Evolutionary conservation across 2,888 invertebrate genomes (phyloP).

Genomic region (Calameuta pallipes): DNA sequence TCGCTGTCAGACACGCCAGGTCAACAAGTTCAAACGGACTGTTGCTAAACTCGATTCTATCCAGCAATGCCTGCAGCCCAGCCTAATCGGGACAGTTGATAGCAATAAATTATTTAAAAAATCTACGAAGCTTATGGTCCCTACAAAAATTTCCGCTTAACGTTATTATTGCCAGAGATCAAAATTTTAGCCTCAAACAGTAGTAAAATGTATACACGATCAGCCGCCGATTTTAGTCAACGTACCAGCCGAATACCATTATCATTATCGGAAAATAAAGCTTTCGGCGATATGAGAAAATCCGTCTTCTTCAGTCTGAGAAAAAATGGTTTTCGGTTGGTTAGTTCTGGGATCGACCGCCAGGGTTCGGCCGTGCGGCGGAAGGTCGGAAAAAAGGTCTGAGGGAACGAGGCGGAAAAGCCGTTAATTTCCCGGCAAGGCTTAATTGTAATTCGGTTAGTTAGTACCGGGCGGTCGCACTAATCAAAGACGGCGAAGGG

Average conservation of each 20-base stretch:
- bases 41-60: background rate
- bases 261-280: background rate
- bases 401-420: background rate
- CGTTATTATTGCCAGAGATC: background rate
- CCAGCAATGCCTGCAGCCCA: background rate
- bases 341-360: conserved; percentile 17
- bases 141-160: background rate
- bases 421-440: conserved; percentile 17
- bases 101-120: background rate
- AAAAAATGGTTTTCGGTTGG: conserved; percentile 14
- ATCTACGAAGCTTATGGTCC: background rate
- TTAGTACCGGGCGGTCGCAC: background rate
- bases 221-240: background rate
- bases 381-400: background rate
- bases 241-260: background rate
- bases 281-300: background rate
- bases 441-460: conserved; percentile 19
- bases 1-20: conserved; percentile 7
- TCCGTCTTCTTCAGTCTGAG: background rate
- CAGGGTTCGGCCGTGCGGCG: background rate
- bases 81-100: background rate
- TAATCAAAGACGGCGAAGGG: background rate
- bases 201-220: background rate
- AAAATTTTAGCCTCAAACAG: background rate
- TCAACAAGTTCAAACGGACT: background rate